Percentiles rank a stretch among this genome's conserved stretches.
Evolutionary conservation across 2,888 invertebrate species (phyloP).

Genomic region (Craniophora ligustri): DNA sequence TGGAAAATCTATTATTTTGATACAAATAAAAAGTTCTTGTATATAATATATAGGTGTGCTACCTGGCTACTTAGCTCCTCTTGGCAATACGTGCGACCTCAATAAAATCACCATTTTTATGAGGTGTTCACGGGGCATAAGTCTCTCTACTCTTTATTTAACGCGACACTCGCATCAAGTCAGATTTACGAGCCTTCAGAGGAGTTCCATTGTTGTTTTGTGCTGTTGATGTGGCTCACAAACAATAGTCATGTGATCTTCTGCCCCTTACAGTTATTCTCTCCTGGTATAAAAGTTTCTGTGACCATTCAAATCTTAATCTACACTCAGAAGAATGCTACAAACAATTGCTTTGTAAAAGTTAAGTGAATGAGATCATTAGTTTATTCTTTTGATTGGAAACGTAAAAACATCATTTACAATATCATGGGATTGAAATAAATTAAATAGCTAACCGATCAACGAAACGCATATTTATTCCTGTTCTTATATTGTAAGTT

Average conservation of each 20-base stretch:
- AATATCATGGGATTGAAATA: too few relatives aligned
- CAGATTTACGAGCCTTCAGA: slow-evolving; percentile 63
- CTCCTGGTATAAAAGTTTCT: slow-evolving; percentile 33
- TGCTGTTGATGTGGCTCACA: slow-evolving; percentile 45
- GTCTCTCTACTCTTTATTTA: slow-evolving; percentile 70
- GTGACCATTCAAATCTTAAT: too few relatives aligned
- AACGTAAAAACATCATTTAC: too few relatives aligned
- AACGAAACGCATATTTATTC: too few relatives aligned
- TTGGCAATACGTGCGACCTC: slow-evolving; percentile 62
- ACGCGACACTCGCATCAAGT: slow-evolving; percentile 61
- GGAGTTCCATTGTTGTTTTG: slow-evolving; percentile 60
- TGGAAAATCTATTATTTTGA: slow-evolving; percentile 3
- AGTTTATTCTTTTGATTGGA: too few relatives aligned
- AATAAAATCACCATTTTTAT: slow-evolving; percentile 77
- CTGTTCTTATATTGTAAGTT: too few relatives aligned
- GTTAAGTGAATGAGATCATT: too few relatives aligned
- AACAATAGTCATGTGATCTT: slow-evolving; percentile 52
- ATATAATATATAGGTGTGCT: slow-evolving; percentile 23
- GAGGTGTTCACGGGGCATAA: slow-evolving; percentile 70
- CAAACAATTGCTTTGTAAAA: too few relatives aligned
- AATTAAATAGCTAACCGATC: too few relatives aligned
- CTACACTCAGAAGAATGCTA: too few relatives aligned
- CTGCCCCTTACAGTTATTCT: slow-evolving; percentile 39
- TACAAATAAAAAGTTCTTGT: not conserved
- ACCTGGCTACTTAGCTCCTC: slow-evolving; percentile 39